Evolutionary conservation across 2,888 invertebrate genomes (phyloP), one percentile per base, ranked within the genome.

Genomic region (Zeuzera pyrina): DNA sequence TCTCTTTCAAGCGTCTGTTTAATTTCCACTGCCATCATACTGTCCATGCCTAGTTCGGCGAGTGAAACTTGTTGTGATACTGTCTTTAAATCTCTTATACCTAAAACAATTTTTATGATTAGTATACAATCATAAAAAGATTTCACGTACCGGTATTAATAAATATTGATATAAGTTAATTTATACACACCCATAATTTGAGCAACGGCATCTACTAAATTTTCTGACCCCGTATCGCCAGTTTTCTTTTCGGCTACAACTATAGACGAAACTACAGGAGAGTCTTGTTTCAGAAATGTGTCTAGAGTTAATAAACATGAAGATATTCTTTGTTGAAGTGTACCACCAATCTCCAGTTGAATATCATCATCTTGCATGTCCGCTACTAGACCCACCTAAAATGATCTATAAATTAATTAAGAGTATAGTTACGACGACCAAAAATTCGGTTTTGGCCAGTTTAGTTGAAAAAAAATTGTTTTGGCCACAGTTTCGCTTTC

Each of bases 1-100:
- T 95, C 94, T 49, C 95, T 85, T 65, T 97, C 96, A 2, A 97
- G 69, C 0, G 92, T 91, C 71, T 97, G 96, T 50, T 97, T 97
- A 46, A 98, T 95, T 73, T 98, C 97, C 0, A 97, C 94, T 0
- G 94, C 95, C 95, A 96, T 97, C 85, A 98, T 89, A 1, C 97
- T 97, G 77, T 98, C 97, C 90, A 98, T 93, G 19, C 98, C 98
- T 41, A 98, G 81, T 63, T 98, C 97, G 1, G 94, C 93, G 2
- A 98, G 78, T 0, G 91, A 88, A 1, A 89, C 86, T 52, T 89
- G 88, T 38, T 87, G 85, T 26, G 91, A 91, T 1, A 89, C 86
- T 0, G 87, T 87, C 68, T 90, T 92, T 55, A 88, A 64, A 53
- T 91, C 90, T 47, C 87, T 85, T 41, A 91, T 84, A 44, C 87